Evolutionary conservation across 2,888 invertebrate species (phyloP), one percentile per base, ranked within the genome.

Genomic region (Caenorhabditis uteleia): DNA sequence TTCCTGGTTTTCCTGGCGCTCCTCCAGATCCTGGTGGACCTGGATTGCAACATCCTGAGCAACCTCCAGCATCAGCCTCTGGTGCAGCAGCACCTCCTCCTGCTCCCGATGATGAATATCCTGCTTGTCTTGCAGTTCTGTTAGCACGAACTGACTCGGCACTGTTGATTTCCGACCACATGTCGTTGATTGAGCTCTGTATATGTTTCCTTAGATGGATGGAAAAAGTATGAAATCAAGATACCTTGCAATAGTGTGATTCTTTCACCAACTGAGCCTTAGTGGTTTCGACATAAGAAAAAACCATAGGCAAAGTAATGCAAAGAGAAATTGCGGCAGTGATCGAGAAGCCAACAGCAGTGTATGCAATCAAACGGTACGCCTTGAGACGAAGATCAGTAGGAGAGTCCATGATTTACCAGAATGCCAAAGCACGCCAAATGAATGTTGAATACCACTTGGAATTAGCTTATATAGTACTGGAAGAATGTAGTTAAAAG

Each of bases 141-240:
- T 64, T 64, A n/a, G 39, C 12, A 14, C 38, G 27, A 7, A 48
- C 12, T 10, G 34, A 49, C 7, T 39, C 16, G 7, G 47, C 47
- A n/a, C 57, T 48, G 47, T 48, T 57, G 38, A 64, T 64, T 42
- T 64, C 64, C 1, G 57, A 44, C 64, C 64, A 64, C 57, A 64
- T 57, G 33, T 64, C 64, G 38, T 57, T 53, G n/a, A 64, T 53
- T 3, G 64, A 64, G 20, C 33, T 47, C 59, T 59, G 44, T 2
- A 43, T 27, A 27, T 4, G 7, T 20, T 7, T 3, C 14, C 16
- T 23, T 23, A 23, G 16, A 14, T 51, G 51, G 44, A 5, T 47
- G 29, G 7, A 43, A 53, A 45, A 26, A 38, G 6, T 47, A 10
- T 29, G 18, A 20, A 27, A 8, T n/a, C 18, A 27, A 16, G 1